Conservation (phyloP, 2,888 invertebrate genomes). For the Catonia carolina region DNA sequence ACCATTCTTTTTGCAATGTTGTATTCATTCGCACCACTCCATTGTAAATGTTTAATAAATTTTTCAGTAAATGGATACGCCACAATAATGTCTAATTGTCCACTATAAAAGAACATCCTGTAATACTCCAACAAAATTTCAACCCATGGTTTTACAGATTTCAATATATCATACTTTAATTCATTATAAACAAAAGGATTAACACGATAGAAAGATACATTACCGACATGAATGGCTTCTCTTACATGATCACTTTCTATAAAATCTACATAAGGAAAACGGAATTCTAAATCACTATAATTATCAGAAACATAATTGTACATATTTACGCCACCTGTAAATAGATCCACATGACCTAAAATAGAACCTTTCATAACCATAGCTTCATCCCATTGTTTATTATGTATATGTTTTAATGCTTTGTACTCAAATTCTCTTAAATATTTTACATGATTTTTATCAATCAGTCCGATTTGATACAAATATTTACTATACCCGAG, state of each 20-base stretch:
- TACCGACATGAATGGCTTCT: constrained; percentile 75
- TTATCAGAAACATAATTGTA: not conserved
- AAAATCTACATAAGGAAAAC: not conserved
- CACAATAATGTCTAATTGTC: constrained; percentile 84
- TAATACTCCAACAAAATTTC: constrained; percentile 62
- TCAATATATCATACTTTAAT: constrained; percentile 70
- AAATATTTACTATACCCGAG: constrained; percentile 70
- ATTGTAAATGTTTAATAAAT: constrained; percentile 42
- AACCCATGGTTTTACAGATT: constrained; percentile 67
- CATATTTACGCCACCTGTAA: not conserved
- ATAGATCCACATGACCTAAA: not conserved
- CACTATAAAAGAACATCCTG: constrained; percentile 73
- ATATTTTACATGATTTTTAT: constrained; percentile 47
- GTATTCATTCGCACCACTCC: not conserved
- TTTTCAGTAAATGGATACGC: constrained; percentile 80
- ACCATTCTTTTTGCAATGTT: not conserved
- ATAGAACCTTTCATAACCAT: not conserved
- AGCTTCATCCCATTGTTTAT: constrained; percentile 1
- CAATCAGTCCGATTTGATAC: constrained; percentile 57
- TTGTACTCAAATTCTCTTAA: not conserved
- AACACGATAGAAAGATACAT: too few relatives aligned
- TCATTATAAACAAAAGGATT: constrained; percentile 67
- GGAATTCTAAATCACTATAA: not conserved
- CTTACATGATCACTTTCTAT: constrained; percentile 1
- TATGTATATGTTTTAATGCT: not conserved